Percentiles rank a stretch among this genome's conserved stretches.
Evolutionary conservation across 1,140 invertebrate genomes (phyloP).

Genomic region (Leptoteleia sp.): DNA sequence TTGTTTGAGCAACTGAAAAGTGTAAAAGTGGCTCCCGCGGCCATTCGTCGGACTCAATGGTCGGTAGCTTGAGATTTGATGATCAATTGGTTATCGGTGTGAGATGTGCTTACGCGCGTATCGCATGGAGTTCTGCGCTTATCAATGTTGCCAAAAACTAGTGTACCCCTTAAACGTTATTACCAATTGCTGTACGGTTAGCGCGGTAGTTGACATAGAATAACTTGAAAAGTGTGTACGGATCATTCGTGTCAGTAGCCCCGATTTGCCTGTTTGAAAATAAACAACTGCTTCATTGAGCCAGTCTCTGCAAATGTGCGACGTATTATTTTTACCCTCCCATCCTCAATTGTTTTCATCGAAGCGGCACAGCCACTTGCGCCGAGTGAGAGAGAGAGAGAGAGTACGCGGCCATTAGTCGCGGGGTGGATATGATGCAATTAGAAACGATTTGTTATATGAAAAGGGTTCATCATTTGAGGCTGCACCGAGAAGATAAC

Average conservation of each 20-base stretch:
- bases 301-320: constrained; percentile 12
- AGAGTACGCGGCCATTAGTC: constrained; percentile 31
- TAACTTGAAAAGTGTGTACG: constrained; percentile 45
- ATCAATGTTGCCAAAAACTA: constrained; percentile 24
- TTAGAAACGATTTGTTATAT: constrained; percentile 72
- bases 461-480: constrained; percentile 81
- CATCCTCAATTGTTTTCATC: constrained; percentile 37
- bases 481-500: constrained; percentile 79
- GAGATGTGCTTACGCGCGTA: no score
- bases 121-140: constrained; percentile 18
- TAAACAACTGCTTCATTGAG: constrained; percentile 42
- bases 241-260: constrained; percentile 61
- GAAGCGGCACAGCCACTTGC: no score
- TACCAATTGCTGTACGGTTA: no score
- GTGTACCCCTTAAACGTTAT: no score
- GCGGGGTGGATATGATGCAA: constrained; percentile 47
- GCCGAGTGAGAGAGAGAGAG: no score
- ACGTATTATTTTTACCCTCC: constrained; percentile 46
- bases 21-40: no score
- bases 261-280: constrained; percentile 33
- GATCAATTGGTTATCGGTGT: no score
- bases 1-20: no score
- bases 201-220: constrained; percentile 1
- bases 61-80: no score
- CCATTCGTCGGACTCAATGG: no score